Conservation (phyloP, 2,113 vertebrate species). For the Microcebus tavaratra region DNA sequence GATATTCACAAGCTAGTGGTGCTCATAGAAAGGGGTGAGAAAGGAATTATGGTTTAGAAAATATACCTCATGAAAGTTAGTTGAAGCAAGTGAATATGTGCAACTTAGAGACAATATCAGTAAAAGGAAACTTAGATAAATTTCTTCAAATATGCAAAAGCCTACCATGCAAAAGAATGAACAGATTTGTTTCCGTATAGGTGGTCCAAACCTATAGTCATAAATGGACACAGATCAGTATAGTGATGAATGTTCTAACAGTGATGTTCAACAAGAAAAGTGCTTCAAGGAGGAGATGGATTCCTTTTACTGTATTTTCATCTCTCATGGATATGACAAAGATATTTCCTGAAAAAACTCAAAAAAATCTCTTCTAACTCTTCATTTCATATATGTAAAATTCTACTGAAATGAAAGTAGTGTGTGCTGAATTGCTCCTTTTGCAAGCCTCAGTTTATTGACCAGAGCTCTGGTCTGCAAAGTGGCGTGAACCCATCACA, state of each 20-base stretch:
- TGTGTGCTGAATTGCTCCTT: background rate
- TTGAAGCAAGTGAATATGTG: background rate
- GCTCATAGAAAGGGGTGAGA: background rate
- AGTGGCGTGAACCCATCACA: background rate
- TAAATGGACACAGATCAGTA: background rate
- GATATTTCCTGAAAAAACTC: background rate
- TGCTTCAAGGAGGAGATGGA: background rate
- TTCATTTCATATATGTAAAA: constrained; percentile 1
- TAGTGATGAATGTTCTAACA: background rate
- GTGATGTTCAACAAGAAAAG: background rate
- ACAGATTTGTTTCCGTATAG: background rate
- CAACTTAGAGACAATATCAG: background rate
- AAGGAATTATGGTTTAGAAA: background rate
- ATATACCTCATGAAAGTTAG: background rate
- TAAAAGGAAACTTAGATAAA: background rate
- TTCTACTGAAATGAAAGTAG: background rate
- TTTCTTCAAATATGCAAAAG: background rate
- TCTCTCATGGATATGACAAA: background rate
- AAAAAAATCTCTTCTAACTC: background rate
- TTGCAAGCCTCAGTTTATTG: background rate
- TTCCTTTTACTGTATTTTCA: background rate
- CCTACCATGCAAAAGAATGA: background rate
- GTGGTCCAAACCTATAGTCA: background rate
- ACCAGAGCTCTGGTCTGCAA: background rate
- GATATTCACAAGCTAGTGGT: background rate